Evolutionary conservation across 2,888 invertebrate species (phyloP).

Genomic region (Meloe dianella): DNA sequence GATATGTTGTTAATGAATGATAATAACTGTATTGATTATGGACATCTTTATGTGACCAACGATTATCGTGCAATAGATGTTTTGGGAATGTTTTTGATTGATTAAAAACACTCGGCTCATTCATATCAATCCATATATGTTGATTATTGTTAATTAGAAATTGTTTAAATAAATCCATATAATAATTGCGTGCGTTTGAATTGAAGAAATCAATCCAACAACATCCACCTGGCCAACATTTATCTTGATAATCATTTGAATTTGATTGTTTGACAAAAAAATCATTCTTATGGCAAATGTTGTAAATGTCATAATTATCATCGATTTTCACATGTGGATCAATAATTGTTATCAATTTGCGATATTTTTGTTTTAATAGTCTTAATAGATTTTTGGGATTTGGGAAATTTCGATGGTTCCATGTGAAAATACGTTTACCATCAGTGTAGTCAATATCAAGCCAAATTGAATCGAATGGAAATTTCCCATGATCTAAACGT

Average conservation of each 20-base stretch:
- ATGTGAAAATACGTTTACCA: constrained; percentile 79
- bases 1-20: constrained; percentile 67
- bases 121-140: constrained; percentile 99
- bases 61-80: constrained; percentile 81
- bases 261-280: constrained; percentile 87
- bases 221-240: constrained; percentile 95
- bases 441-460: constrained; percentile 98
- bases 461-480: constrained; percentile 96
- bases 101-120: constrained; percentile 97
- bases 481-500: constrained; percentile 85
- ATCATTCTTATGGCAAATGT: constrained; percentile 77
- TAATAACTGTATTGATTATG: constrained; percentile 86
- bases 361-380: constrained; percentile 82
- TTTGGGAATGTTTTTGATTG: constrained; percentile 91
- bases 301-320: constrained; percentile 81
- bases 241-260: constrained; percentile 87
- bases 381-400: constrained; percentile 65
- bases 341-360: constrained; percentile 90
- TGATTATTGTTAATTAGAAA: constrained; percentile 76
- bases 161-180: constrained; percentile 68
- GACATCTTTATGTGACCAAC: constrained; percentile 85
- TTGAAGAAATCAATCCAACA: constrained; percentile 93
- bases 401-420: constrained; percentile 88
- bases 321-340: constrained; percentile 98
- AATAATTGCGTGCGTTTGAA: constrained; percentile 82